Base-by-base conservation (phyloP, 2,797 vertebrate genomes). In the Argentina silus region DNA sequence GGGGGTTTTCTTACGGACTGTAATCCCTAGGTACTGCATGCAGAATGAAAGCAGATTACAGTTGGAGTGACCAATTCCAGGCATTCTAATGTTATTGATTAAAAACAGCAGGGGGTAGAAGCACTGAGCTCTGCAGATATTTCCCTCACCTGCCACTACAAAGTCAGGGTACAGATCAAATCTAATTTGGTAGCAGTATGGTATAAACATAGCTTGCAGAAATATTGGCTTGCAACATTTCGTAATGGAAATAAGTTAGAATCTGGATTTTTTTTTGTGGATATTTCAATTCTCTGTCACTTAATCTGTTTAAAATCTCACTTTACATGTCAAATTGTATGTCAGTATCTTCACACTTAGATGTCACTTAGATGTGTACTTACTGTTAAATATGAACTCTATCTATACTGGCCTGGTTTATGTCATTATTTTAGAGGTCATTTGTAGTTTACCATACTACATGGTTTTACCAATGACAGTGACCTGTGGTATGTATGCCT, bases 61-160 rank as follows among this genome's bases (percentile, higher is more conserved):
- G 81, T 73, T 66, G 67, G 65, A 71, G 68, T 80, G 83, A 83
- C 75, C 79, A 78, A 79, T 87, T 88, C 51, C 83, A 87, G 81
- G 76, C 90, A 91, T 91, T 92, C 83, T 91, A 92, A 91, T 84
- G 83, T 83, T 93, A 92, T 91, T 93, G 94, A 94, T 93, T 93
- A 91, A 92, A 93, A 91, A 80, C 92, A 93, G 90, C 91, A 92
- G 92, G 92, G 90, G 91, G 89, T 76, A 10, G 81, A 88, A 81
- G 88, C 89, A 89, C 87, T 90, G 88, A 90, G 86, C 81, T 57
- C 81, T 85, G 87, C 85, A 90, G 90, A 92, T 92, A 91, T 87
- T 91, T 88, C 89, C 81, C 89, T 91, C 87, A 92, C 91, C 92
- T 91, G 91, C 88, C 91, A 90, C 85, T 88, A 88, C 79, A 83